These are phyloP conservation scores for Trissolcus japonicus DNA, from an alignment of 2,888 invertebrate species.

Conservation along the genomic window DNA sequence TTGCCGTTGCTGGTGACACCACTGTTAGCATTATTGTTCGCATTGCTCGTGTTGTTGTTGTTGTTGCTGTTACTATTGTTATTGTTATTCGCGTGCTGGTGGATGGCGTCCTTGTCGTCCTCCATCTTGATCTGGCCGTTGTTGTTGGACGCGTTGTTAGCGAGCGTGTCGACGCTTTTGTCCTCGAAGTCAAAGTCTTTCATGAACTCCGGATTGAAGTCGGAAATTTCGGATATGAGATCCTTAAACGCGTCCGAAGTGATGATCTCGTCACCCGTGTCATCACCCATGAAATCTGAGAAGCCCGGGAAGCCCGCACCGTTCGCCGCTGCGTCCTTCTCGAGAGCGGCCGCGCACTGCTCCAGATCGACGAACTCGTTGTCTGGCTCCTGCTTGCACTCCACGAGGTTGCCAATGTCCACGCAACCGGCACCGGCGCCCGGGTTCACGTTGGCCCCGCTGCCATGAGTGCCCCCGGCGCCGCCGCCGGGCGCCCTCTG, in stretches of 20 bases:
- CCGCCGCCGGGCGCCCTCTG: conserved; percentile 67
- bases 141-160: conserved; percentile 64
- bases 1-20: conserved; percentile 70
- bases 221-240: conserved; percentile 90
- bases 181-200: conserved; percentile 87
- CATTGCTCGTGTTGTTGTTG: conserved; percentile 69
- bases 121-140: conserved; percentile 73
- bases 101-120: conserved; percentile 72
- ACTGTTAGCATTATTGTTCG: conserved; percentile 63
- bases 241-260: conserved; percentile 88
- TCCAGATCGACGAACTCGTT: conserved; percentile 91
- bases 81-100: conserved; percentile 64
- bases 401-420: conserved; percentile 83
- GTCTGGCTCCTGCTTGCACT: conserved; percentile 90
- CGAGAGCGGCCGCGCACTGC: conserved; percentile 89
- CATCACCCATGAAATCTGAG: conserved; percentile 89
- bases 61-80: conserved; percentile 44
- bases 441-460: conserved; percentile 50
- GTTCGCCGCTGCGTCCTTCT: conserved; percentile 87
- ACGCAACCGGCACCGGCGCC: conserved; percentile 71
- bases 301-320: conserved; percentile 86
- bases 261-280: conserved; percentile 87
- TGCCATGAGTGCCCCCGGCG: conserved; percentile 64
- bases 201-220: conserved; percentile 88
- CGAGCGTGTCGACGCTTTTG: conserved; percentile 72